phyloP scores from a whole-genome alignment of 2,888 invertebrate species.

The Adelphocoris suturalis region DNA sequence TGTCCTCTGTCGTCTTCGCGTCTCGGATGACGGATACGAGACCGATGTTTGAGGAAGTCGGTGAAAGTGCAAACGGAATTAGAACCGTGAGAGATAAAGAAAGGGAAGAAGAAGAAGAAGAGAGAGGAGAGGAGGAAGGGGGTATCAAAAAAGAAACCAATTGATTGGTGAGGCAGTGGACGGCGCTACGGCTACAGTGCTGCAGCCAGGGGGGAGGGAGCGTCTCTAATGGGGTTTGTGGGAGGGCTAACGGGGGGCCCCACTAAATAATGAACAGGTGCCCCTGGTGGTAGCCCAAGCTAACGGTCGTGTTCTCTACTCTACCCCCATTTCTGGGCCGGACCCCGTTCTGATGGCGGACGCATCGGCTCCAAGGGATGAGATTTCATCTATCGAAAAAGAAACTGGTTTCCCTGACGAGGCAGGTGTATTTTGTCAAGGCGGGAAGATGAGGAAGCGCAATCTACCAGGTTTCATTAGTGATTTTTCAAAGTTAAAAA shows the following conservation, averaged over 20 bases:
- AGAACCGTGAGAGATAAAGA: not conserved
- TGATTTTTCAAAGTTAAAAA: too few species aligned
- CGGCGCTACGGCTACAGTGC: not conserved
- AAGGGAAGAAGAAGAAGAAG: not conserved
- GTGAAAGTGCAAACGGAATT: slow-evolving; percentile 26
- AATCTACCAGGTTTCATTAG: not conserved
- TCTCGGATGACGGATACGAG: not conserved
- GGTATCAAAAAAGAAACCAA: not conserved
- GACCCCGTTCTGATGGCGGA: slow-evolving; percentile 19
- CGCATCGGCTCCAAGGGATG: not conserved
- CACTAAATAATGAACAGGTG: slow-evolving; percentile 71
- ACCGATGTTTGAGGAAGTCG: not conserved
- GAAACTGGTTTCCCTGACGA: not conserved
- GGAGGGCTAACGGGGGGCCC: slow-evolving; percentile 70
- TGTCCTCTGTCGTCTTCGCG: not conserved
- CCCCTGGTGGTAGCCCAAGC: slow-evolving; percentile 49
- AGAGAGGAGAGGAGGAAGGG: not conserved
- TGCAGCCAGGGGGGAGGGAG: not conserved
- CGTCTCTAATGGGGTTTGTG: slow-evolving; percentile 70
- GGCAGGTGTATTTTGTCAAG: not conserved
- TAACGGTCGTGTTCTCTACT: slow-evolving; percentile 58
- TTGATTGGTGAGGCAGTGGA: slow-evolving; percentile 43
- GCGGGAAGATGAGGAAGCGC: not conserved
- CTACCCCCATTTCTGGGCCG: slow-evolving; percentile 34
- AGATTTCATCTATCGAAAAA: slow-evolving; percentile 36